Conservation (phyloP, 2,113 vertebrate species). For the Ctenodactylus gundi region DNA sequence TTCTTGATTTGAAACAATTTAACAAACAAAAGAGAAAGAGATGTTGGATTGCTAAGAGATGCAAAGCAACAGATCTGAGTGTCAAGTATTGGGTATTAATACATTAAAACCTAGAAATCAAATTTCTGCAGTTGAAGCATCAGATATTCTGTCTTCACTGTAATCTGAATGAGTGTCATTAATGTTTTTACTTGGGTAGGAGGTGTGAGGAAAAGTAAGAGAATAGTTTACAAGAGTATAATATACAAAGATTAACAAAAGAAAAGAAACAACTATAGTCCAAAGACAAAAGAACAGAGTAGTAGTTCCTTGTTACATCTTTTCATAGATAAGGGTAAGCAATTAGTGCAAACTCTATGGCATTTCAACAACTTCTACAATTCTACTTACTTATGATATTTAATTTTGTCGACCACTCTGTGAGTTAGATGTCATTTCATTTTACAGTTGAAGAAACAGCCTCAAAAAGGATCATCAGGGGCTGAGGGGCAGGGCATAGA, state of each 20-base stretch:
- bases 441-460: background rate
- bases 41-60: background rate
- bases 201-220: background rate
- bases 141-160: background rate
- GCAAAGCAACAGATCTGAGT: background rate
- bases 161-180: background rate
- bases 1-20: background rate
- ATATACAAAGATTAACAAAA: background rate
- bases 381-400: background rate
- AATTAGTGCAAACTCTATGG: background rate
- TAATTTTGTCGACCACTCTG: background rate
- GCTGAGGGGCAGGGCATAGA: no score
- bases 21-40: background rate
- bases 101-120: background rate
- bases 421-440: background rate
- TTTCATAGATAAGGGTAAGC: background rate
- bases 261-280: background rate
- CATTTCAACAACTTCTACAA: background rate
- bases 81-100: background rate
- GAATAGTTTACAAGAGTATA: background rate
- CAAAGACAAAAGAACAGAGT: background rate
- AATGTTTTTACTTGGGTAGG: background rate
- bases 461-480: background rate
- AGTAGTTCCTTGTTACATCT: background rate
- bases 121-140: background rate